Base-by-base conservation (phyloP, 1,140 invertebrate species). In the Dendroctonus valens region DNA sequence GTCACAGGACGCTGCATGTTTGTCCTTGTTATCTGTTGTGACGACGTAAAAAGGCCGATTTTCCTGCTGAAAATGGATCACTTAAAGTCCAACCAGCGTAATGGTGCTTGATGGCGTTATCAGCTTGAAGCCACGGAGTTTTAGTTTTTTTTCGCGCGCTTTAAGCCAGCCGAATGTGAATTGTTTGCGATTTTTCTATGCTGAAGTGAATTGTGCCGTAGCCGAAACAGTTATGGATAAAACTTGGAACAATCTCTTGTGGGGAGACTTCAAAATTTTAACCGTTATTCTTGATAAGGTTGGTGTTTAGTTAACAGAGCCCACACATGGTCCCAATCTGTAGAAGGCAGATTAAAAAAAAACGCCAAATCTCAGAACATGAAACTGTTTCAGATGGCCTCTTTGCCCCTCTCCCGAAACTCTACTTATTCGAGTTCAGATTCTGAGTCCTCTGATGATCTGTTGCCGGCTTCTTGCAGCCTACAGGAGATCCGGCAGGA, bases 401-500 rank as follows among this genome's bases (percentile, higher is more conserved):
- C 75, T 15, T 63, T 78, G 74, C 74, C 76, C 8, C 59, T 74
- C 14, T 75, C 75, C n/a, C 64, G 74, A 40, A 74, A 72, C 44
- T 76, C 72, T n/a, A 73, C 72, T 9, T 73, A 72, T 50, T 75
- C 74, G 2, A 78, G 73, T 64, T 77, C 76, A n/a, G 76, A 78
- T 68, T 71, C 73, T 5, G 74, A 76, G 15, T 75, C 76, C 48
- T 69, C 75, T 4, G 74, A 77, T 50, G 73, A 73, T 49, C 69
- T 70, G 0, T 76, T 77, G 59, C 65, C 76, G 26, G 72, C 74
- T 8, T 74, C 72, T 2, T 77, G 75, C 69, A 74, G 77, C 68
- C 74, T 78, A 49, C 79, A 82, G 5, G 87, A 86, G 70, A 85
- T 88, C 52, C 84, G 87, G 71, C 84, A 89, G 70, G 86, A 88